Conservation (phyloP, 2,113 vertebrate genomes). For the Cheirogaleus medius region DNA sequence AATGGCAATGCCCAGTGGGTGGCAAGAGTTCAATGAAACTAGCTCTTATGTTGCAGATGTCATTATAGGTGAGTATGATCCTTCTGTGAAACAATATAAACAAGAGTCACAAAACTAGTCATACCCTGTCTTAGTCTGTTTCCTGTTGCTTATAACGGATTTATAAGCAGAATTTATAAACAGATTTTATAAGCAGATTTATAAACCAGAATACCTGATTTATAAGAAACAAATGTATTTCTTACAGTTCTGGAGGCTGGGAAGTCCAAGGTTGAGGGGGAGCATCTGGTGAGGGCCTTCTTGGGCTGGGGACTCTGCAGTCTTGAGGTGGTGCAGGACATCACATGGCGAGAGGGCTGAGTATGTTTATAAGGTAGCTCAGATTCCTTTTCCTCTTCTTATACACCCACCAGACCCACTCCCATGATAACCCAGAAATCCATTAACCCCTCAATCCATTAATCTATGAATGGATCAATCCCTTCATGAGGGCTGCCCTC, state of each 20-base stretch:
- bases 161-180: too few relatives aligned
- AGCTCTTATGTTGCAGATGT: not conserved
- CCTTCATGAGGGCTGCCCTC: not conserved
- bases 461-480: not conserved
- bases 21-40: not conserved
- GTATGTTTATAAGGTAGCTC: not conserved
- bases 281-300: not conserved
- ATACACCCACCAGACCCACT: not conserved
- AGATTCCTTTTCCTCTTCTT: not conserved
- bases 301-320: not conserved
- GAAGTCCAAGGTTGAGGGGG: not conserved
- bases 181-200: too few relatives aligned
- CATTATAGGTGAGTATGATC: not conserved
- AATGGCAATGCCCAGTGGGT: not conserved
- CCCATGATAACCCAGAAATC: not conserved
- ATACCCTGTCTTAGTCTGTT: not conserved
- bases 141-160: not conserved
- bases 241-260: not conserved
- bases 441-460: not conserved
- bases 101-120: not conserved
- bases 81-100: not conserved
- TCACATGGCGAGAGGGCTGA: not conserved
- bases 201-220: not conserved
- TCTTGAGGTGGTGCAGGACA: not conserved
- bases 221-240: not conserved